Conservation (phyloP, 2,113 vertebrate genomes). For the Porphyrio hochstetteri region DNA sequence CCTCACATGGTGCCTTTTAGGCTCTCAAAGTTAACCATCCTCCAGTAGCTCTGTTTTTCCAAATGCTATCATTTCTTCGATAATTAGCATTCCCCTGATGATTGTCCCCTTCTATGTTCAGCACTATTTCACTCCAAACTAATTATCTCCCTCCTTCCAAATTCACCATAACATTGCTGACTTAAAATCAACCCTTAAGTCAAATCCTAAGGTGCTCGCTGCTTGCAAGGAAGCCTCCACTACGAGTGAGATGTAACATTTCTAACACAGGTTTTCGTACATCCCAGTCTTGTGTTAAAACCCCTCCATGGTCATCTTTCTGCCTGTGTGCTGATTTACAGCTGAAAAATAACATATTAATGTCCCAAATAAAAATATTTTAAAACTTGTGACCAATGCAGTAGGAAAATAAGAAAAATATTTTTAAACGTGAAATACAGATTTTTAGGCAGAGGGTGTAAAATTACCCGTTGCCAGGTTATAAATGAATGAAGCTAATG, state of each 20-base stretch:
- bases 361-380: neutral
- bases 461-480: neutral
- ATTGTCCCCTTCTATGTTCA: neutral
- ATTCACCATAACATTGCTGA: neutral
- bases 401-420: neutral
- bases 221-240: neutral
- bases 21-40: neutral
- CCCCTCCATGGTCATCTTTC: neutral
- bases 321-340: neutral
- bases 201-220: neutral
- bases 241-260: neutral
- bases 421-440: neutral
- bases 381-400: neutral
- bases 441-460: neutral
- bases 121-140: neutral
- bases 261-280: neutral
- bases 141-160: neutral
- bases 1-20: neutral
- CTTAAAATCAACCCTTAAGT: neutral
- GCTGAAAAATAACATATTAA: neutral
- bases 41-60: neutral
- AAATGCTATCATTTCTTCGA: neutral
- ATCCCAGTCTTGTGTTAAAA: neutral
- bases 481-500: neutral
- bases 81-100: neutral